These are phyloP conservation scores for Cynocephalus volans DNA, from an alignment of 2,113 vertebrate genomes.

Conservation along the genomic window DNA sequence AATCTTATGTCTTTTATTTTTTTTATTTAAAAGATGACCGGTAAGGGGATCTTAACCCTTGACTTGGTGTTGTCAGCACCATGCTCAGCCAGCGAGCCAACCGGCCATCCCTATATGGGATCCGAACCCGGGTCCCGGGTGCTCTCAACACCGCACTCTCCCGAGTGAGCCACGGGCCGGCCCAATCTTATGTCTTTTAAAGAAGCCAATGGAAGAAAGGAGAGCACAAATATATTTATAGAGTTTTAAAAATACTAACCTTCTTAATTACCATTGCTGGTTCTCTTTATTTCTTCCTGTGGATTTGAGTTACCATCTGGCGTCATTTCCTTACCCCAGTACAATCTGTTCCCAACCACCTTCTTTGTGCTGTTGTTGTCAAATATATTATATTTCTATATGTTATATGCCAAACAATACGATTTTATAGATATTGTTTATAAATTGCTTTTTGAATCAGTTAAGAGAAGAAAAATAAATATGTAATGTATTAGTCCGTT, in stretches of 20 bases:
- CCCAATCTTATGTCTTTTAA: conserved; percentile 12
- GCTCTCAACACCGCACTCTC: too few species aligned
- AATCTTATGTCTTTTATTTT: conserved; percentile 12
- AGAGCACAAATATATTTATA: conserved; percentile 33
- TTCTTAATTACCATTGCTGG: neutral
- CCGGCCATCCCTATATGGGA: too few species aligned
- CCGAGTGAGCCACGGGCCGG: too few species aligned
- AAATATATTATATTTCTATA: conserved; percentile 34
- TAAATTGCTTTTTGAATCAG: conserved; percentile 45
- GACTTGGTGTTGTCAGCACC: too few species aligned
- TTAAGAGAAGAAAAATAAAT: neutral
- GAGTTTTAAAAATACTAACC: neutral
- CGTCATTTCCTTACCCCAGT: neutral
- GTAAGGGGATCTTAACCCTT: too few species aligned
- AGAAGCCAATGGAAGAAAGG: neutral
- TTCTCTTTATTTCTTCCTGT: neutral
- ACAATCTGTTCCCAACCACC: neutral
- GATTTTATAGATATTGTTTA: neutral
- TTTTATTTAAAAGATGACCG: too few species aligned
- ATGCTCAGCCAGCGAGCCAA: too few species aligned
- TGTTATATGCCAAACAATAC: neutral
- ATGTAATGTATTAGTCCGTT: neutral
- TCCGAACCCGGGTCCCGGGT: too few species aligned
- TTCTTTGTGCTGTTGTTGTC: neutral
- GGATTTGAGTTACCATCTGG: neutral